These are phyloP conservation scores for Griposia aprilina DNA, from an alignment of 2,888 invertebrate species.

Conservation along the genomic window DNA sequence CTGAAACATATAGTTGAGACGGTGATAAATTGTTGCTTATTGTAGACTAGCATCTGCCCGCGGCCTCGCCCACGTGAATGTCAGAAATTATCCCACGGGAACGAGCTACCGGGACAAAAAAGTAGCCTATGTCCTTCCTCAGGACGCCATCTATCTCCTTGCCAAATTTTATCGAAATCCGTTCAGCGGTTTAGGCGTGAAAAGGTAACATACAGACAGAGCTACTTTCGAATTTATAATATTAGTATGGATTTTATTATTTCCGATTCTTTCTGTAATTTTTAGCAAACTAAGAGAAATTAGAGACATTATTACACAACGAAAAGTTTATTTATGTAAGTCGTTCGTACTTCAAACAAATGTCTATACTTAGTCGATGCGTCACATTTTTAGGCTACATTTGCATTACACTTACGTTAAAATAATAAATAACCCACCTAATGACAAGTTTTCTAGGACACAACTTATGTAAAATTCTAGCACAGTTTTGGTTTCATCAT, in stretches of 20 bases:
- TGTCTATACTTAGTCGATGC: conserved; percentile 22
- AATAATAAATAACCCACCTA: conserved; percentile 77
- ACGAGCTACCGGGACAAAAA: too few species aligned
- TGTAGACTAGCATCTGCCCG: neutral
- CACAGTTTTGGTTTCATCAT: conserved; percentile 74
- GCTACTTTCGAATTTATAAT: too few species aligned
- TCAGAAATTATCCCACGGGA: too few species aligned
- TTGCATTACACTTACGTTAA: conserved; percentile 33
- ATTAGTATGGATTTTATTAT: too few species aligned
- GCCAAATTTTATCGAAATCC: too few species aligned
- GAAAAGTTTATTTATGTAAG: neutral
- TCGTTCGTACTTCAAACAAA: conserved; percentile 18
- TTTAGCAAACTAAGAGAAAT: neutral
- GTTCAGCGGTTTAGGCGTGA: too few species aligned
- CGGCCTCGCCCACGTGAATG: too few species aligned
- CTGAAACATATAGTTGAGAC: neutral
- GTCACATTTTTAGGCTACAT: conserved; percentile 28
- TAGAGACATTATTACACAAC: neutral
- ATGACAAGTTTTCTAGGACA: conserved; percentile 77
- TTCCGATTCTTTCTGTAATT: neutral
- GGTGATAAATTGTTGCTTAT: neutral
- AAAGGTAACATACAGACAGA: too few species aligned
- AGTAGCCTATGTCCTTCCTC: too few species aligned
- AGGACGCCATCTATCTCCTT: too few species aligned
- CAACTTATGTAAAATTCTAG: conserved; percentile 80